Conservation (phyloP, 2,113 vertebrate genomes). For the Reinhardtius hippoglossoides region DNA sequence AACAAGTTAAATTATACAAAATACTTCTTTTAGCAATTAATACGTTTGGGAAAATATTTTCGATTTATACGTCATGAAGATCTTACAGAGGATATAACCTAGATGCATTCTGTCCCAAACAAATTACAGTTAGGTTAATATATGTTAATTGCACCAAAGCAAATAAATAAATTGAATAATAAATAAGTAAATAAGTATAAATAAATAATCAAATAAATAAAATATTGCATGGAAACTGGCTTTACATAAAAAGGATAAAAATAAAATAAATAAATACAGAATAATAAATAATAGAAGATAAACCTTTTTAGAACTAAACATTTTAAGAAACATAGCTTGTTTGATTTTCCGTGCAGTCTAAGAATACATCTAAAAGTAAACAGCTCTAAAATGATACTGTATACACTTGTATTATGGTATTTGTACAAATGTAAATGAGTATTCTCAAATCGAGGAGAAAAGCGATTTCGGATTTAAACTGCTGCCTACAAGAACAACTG, state of each 20-base stretch:
- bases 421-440: conserved; percentile 83
- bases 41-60: conserved; percentile 81
- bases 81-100: conserved; percentile 71
- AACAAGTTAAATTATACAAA: conserved; percentile 83
- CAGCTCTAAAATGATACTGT: conserved; percentile 80
- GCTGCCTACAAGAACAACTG: conserved; percentile 73
- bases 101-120: conserved; percentile 76
- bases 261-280: conserved; percentile 55
- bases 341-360: conserved; percentile 80
- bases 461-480: conserved; percentile 62
- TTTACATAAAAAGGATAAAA: conserved; percentile 56
- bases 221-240: conserved; percentile 52
- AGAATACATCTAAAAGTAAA: conserved; percentile 83
- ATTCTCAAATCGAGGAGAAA: conserved; percentile 73
- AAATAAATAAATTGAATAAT: conserved; percentile 60
- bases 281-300: conserved; percentile 36
- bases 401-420: conserved; percentile 77
- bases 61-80: conserved; percentile 78
- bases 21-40: conserved; percentile 77
- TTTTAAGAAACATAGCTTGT: conserved; percentile 66
- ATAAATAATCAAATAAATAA: conserved; percentile 51
- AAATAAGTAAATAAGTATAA: conserved; percentile 41
- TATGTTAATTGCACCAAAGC: conserved; percentile 56
- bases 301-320: conserved; percentile 49
- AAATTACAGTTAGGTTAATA: conserved; percentile 57